Evolutionary conservation across 2,888 invertebrate species (phyloP).

Genomic region (Eucriotettix oculatus): DNA sequence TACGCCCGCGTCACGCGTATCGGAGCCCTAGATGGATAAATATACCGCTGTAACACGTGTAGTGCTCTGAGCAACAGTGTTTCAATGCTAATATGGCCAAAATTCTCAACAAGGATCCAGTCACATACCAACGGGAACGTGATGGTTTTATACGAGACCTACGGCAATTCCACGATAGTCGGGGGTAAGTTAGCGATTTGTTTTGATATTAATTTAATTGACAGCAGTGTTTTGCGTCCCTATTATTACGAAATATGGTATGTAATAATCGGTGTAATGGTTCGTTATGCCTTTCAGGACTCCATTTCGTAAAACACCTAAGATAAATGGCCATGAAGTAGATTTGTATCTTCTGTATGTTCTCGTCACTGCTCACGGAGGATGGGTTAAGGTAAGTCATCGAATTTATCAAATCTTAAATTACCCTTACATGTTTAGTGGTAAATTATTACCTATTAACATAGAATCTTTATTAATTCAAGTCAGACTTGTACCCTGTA

Average conservation of each 20-base stretch:
- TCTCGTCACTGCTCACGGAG: conserved; percentile 81
- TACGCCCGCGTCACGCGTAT: conserved; percentile 16
- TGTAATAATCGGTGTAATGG: no score
- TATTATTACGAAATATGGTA: no score
- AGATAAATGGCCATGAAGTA: conserved; percentile 77
- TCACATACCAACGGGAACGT: conserved; percentile 59
- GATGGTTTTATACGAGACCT: conserved; percentile 70
- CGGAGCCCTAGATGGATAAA: conserved; percentile 23
- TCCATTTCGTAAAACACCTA: conserved; percentile 49
- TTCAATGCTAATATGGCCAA: conserved; percentile 36
- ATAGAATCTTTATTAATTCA: no score
- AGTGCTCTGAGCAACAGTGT: conserved; percentile 19
- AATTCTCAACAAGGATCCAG: conserved; percentile 49
- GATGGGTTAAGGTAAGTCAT: conserved; percentile 74
- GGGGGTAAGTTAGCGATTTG: conserved; percentile 52
- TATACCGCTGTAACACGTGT: conserved; percentile 26
- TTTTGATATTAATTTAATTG: background rate
- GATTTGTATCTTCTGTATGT: conserved; percentile 85
- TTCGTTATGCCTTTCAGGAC: conserved; percentile 32
- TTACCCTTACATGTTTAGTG: background rate
- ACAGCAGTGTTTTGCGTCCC: background rate
- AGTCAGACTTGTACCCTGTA: background rate
- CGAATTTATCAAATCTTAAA: background rate
- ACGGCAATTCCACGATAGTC: conserved; percentile 76
- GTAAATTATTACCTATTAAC: background rate